Evolutionary conservation across 2,113 vertebrate genomes (phyloP).

Genomic region (Vireo altiloquus): DNA sequence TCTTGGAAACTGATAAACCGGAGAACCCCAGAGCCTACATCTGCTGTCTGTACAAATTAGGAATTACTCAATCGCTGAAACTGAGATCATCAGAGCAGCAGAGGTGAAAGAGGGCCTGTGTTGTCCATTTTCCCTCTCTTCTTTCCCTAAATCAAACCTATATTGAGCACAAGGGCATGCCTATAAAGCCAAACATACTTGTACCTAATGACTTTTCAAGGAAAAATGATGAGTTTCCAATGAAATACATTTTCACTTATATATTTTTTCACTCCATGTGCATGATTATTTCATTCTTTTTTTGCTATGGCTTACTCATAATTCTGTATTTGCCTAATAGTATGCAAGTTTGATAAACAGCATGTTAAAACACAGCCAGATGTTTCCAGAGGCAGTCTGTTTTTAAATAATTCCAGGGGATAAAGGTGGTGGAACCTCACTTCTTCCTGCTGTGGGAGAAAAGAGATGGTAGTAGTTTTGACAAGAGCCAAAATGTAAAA

Average conservation of each 20-base stretch:
- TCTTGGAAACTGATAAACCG: slow-evolving; percentile 28
- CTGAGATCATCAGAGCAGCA: background rate
- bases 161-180: background rate
- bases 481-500: background rate
- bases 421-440: background rate
- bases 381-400: background rate
- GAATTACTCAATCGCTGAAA: background rate
- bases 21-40: background rate
- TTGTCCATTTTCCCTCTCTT: background rate
- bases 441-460: background rate
- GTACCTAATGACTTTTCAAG: background rate
- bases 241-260: background rate
- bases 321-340: background rate
- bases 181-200: background rate
- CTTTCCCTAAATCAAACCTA: background rate
- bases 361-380: background rate
- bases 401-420: background rate
- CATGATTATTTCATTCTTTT: background rate
- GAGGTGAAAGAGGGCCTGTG: background rate
- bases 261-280: background rate
- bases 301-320: background rate
- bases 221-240: background rate
- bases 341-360: background rate
- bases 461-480: background rate
- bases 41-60: background rate